Base-by-base conservation (phyloP, 2,113 vertebrate species). In the Atlantisia rogersi region DNA sequence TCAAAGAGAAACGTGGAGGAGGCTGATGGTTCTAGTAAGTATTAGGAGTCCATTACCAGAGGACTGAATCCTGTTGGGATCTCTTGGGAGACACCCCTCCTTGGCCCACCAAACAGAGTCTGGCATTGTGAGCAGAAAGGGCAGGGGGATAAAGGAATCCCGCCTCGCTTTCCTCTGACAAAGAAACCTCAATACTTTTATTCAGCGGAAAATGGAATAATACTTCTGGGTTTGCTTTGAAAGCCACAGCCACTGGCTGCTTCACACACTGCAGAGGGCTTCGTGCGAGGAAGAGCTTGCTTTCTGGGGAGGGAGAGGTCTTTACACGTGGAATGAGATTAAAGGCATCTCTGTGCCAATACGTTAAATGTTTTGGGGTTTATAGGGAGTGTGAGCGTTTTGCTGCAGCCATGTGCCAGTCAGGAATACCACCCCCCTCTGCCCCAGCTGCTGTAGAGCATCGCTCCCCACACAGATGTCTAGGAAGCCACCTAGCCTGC, bases 1-100 rank as follows among this genome's bases (percentile, higher is more conserved):
- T 99, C 98, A 98, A 99, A 99, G 99, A 87, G 97, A 96, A 97
- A 97, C 31, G 86, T 94, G 97, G 96, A 65, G 95, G 97, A 91
- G 96, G 96, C 59, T 52, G 96, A 58, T 16, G 95, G 24, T 89
- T 91, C 68, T 29, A 15, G 92, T 28, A 62, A 65, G 93, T 87
- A 69, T 92, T 81, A 79, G 88, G 94, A 94, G 94, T 97, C 91
- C 95, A 92, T 97, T 97, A 97, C 89, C 90, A 62, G 82, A 93
- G 88, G 93, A 52, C 97, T 32, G 92, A 67, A 94, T 94, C 97
- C 91, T 67, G 71, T 8, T 9, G 42, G 94, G 95, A 92, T 94
- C 95, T 94, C 95, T 26, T 3, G 91, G 96, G 95, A 97, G 42
- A 5, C 84, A 58, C 35, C 74, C 84, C 60, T 89, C 59, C 67